phyloP scores from a whole-genome alignment of 2,113 vertebrate species.

The Melanerpes formicivorus region DNA sequence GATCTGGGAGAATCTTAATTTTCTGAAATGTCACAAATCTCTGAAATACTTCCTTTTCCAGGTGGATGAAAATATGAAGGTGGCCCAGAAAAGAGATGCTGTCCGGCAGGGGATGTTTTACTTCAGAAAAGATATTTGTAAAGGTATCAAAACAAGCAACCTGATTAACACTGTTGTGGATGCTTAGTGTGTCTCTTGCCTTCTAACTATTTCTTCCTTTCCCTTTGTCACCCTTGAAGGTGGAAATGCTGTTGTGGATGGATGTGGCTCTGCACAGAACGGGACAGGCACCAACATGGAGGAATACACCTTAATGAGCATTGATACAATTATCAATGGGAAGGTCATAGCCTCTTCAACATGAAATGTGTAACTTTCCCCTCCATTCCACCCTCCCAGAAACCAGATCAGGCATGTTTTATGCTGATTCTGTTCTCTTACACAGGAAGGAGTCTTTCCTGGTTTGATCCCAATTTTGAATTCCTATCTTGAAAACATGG shows the following conservation, averaged over 20 bases:
- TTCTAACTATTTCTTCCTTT: neutral
- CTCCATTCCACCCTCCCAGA: neutral
- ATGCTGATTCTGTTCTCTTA: slow-evolving; percentile 14
- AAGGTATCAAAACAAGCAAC: slow-evolving; percentile 77
- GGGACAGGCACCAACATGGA: slow-evolving; percentile 78
- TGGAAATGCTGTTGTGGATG: slow-evolving; percentile 86
- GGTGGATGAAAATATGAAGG: slow-evolving; percentile 99
- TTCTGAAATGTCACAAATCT: neutral
- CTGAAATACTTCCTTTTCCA: slow-evolving; percentile 57
- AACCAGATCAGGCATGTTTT: neutral
- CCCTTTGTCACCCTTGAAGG: slow-evolving; percentile 67
- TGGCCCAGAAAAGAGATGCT: slow-evolving; percentile 93
- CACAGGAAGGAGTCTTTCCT: slow-evolving; percentile 93
- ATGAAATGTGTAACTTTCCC: neutral
- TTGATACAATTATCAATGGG: slow-evolving; percentile 98
- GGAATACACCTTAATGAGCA: slow-evolving; percentile 93
- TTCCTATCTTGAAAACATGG: slow-evolving; percentile 98
- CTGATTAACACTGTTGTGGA: neutral
- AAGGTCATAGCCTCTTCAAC: slow-evolving; percentile 80
- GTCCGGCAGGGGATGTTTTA: slow-evolving; percentile 93
- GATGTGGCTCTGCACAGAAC: slow-evolving; percentile 79
- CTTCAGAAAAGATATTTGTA: slow-evolving; percentile 95
- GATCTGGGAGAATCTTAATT: neutral
- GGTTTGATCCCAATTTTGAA: slow-evolving; percentile 96
- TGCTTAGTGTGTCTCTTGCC: neutral